phyloP scores from a whole-genome alignment of 2,888 invertebrate genomes.

The Drosophila paucipuncta region DNA sequence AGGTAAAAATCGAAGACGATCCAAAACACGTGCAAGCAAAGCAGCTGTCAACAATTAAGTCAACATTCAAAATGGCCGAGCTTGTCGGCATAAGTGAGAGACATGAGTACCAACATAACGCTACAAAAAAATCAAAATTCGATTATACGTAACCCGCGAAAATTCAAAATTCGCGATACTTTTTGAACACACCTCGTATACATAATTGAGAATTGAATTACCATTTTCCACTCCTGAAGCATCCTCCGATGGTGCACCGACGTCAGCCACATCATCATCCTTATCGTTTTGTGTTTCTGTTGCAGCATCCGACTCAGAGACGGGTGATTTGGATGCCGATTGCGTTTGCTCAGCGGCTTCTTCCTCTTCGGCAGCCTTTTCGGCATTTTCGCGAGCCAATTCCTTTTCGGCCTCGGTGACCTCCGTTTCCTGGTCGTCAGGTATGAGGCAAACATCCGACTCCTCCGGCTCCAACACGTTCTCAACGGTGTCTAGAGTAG shows the following conservation, averaged over 20 bases:
- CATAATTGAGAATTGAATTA: constrained; percentile 24
- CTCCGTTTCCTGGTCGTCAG: constrained; percentile 88
- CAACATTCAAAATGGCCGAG: no score
- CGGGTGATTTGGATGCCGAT: constrained; percentile 44
- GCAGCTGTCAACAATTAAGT: no score
- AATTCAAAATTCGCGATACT: no score
- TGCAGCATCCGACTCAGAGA: constrained; percentile 13
- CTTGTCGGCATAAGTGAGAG: no score
- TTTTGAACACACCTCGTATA: no score
- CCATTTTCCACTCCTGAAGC: constrained; percentile 46
- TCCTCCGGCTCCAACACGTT: constrained; percentile 87
- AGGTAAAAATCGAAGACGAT: no score
- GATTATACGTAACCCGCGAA: no score
- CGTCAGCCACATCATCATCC: constrained; percentile 7
- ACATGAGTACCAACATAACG: no score
- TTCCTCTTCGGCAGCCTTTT: constrained; percentile 77
- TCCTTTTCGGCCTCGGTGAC: constrained; percentile 90
- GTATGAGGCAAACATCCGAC: constrained; percentile 89
- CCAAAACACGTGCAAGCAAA: no score
- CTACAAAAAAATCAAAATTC: no score
- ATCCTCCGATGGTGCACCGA: constrained; percentile 38
- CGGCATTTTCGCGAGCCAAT: constrained; percentile 83
- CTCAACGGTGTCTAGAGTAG: constrained; percentile 84
- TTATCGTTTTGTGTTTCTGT: constrained; percentile 40
- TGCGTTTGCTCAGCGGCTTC: constrained; percentile 65